Percentiles rank a stretch among this genome's conserved stretches.
Conservation (phyloP, 2,888 invertebrate species). For the Platycheirus rosarum region DNA sequence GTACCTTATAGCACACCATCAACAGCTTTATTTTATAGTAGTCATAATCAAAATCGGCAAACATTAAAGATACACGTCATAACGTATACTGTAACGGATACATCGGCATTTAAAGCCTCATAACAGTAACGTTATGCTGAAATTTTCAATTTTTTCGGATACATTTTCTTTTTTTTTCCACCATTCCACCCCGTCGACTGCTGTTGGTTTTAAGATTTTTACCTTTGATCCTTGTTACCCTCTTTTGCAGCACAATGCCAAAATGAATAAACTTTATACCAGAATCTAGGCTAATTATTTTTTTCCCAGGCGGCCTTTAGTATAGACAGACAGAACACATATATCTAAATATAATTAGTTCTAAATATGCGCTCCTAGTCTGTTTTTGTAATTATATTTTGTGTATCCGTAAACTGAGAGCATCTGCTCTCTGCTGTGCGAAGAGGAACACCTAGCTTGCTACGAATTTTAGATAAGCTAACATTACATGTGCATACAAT, state of each 20-base stretch:
- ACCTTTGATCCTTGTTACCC: slow-evolving; percentile 14
- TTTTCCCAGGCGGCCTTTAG: slow-evolving; percentile 50
- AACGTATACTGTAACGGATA: slow-evolving; percentile 24
- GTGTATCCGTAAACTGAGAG: too few species aligned
- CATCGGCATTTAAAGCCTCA: slow-evolving; percentile 48
- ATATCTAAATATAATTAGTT: too few species aligned
- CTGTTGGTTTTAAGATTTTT: background rate
- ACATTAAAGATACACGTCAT: too few species aligned
- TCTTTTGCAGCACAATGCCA: background rate
- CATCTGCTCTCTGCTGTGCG: too few species aligned
- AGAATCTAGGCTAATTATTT: slow-evolving; percentile 66
- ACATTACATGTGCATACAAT: too few species aligned
- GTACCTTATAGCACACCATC: background rate
- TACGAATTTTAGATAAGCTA: too few species aligned
- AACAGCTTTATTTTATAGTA: background rate
- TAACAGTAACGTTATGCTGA: slow-evolving; percentile 8
- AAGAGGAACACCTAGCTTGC: background rate
- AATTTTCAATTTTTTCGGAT: slow-evolving; percentile 44
- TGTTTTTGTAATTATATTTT: too few species aligned
- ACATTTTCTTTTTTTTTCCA: background rate
- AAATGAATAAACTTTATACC: slow-evolving; percentile 6
- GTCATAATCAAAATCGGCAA: background rate
- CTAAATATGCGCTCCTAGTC: too few species aligned
- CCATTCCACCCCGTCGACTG: background rate
- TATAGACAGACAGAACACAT: too few species aligned